Evolutionary conservation across 2,888 invertebrate genomes (phyloP).

Genomic region (Drosophila prolongata): DNA sequence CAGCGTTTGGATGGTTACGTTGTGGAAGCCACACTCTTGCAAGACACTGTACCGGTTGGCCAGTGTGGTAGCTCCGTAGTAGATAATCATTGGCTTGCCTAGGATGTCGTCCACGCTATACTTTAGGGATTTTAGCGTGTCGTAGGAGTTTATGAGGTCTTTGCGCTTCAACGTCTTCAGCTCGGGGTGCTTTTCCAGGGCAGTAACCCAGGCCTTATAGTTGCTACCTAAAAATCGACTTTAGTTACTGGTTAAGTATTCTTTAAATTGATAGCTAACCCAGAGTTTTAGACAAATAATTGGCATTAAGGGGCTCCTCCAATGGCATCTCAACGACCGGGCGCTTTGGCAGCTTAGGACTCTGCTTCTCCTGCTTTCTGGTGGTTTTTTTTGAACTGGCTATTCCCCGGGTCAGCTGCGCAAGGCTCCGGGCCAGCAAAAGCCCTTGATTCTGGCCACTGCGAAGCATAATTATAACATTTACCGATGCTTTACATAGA

Average conservation of each 20-base stretch:
- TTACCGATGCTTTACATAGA: conserved; percentile 9
- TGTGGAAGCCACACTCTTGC: conserved; percentile 87
- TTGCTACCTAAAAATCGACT: conserved; percentile 57
- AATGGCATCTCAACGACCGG: conserved; percentile 27
- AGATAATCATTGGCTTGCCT: conserved; percentile 86
- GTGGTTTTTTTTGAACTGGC: conserved; percentile 25
- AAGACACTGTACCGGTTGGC: conserved; percentile 87
- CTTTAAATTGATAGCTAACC: conserved; percentile 42
- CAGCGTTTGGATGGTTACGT: conserved; percentile 82
- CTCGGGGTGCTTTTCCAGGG: conserved; percentile 77
- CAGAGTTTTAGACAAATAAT: conserved; percentile 56
- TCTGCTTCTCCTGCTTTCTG: conserved; percentile 24
- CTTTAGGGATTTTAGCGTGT: conserved; percentile 76
- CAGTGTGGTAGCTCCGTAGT: conserved; percentile 86
- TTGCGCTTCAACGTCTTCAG: conserved; percentile 74
- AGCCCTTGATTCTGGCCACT: conserved; percentile 48
- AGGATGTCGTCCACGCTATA: conserved; percentile 86
- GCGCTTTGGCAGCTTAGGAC: conserved; percentile 9
- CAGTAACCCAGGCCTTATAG: conserved; percentile 68
- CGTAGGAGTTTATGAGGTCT: conserved; percentile 73
- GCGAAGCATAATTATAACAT: conserved; percentile 59
- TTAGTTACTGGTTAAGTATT: too few species aligned
- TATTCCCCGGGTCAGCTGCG: conserved; percentile 30
- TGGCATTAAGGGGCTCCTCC: conserved; percentile 61
- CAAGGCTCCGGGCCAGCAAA: conserved; percentile 32